Evolutionary conservation across 2,113 vertebrate species (phyloP).

Genomic region (Pelobates fuscus): DNA sequence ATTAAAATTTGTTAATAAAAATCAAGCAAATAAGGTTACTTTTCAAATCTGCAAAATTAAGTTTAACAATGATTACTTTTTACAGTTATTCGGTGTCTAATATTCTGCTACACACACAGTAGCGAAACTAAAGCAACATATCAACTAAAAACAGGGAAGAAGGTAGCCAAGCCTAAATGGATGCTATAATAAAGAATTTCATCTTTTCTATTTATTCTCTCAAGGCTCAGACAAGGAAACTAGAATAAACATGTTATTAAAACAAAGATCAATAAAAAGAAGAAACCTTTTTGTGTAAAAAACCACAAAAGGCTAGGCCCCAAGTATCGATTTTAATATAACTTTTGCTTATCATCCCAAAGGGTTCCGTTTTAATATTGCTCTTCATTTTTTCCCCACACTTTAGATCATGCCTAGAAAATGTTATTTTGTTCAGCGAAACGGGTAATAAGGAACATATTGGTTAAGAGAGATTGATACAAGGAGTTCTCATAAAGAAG

Average conservation of each 20-base stretch:
- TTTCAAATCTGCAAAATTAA: constrained; percentile 26
- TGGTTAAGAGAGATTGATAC: not conserved
- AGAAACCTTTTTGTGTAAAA: constrained; percentile 66
- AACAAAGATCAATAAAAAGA: constrained; percentile 66
- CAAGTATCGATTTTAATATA: constrained; percentile 71
- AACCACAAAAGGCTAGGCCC: constrained; percentile 68
- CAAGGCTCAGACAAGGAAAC: constrained; percentile 61
- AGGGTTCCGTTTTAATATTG: constrained; percentile 68
- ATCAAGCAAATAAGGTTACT: not conserved
- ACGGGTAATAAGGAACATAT: constrained; percentile 18
- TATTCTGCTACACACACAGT: not conserved
- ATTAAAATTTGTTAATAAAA: too few relatives aligned
- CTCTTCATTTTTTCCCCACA: constrained; percentile 68
- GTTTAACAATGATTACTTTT: not conserved
- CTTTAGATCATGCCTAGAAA: constrained; percentile 49
- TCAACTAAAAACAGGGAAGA: constrained; percentile 28
- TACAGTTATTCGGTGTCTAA: not conserved
- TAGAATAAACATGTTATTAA: constrained; percentile 77
- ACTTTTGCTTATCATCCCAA: constrained; percentile 65
- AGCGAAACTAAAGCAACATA: constrained; percentile 40
- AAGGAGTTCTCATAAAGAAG: too few relatives aligned
- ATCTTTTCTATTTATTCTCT: constrained; percentile 56
- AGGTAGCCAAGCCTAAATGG: constrained; percentile 51
- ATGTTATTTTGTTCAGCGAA: constrained; percentile 33
- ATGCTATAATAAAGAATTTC: constrained; percentile 52